A percentile compares a stretch with the other conserved stretches of the same genome.
These are phyloP conservation scores for Lagopus leucura DNA, from an alignment of 2,113 vertebrate species.

Conservation along the genomic window DNA sequence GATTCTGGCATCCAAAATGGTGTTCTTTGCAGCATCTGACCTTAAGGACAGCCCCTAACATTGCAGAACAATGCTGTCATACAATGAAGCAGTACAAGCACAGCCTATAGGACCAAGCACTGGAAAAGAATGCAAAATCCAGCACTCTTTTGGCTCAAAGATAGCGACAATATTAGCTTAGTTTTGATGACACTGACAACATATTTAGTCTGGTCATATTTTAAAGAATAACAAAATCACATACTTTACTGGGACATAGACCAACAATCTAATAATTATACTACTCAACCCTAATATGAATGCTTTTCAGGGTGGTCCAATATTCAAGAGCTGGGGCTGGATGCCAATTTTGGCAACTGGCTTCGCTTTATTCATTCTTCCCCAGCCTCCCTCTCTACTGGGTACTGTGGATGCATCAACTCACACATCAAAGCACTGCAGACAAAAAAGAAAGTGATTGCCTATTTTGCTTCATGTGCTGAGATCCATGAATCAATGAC, in stretches of 20 bases:
- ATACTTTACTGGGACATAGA: slow-evolving; percentile 42
- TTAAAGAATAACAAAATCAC: slow-evolving; percentile 68
- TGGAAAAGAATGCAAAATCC: background rate
- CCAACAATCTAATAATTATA: slow-evolving; percentile 57
- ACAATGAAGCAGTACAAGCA: background rate
- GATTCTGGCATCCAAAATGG: background rate
- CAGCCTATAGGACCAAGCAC: background rate
- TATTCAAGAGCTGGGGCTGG: slow-evolving; percentile 21
- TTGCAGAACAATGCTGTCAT: background rate
- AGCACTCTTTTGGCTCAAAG: slow-evolving; percentile 18
- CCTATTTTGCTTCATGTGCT: background rate
- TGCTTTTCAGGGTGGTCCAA: slow-evolving; percentile 67
- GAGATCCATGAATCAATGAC: background rate
- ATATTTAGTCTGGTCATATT: slow-evolving; percentile 65
- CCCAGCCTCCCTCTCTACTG: background rate
- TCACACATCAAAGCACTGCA: slow-evolving; percentile 50
- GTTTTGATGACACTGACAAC: slow-evolving; percentile 54
- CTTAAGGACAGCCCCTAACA: background rate
- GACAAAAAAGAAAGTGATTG: slow-evolving; percentile 33
- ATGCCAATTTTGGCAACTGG: slow-evolving; percentile 51
- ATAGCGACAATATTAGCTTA: slow-evolving; percentile 23
- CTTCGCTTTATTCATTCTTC: slow-evolving; percentile 5
- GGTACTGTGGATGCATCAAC: slow-evolving; percentile 14
- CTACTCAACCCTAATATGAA: slow-evolving; percentile 27
- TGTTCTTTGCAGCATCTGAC: background rate